Percentiles rank a stretch among this genome's conserved stretches.
phyloP scores from a whole-genome alignment of 2,797 vertebrate genomes.

The Botia almorhae region DNA sequence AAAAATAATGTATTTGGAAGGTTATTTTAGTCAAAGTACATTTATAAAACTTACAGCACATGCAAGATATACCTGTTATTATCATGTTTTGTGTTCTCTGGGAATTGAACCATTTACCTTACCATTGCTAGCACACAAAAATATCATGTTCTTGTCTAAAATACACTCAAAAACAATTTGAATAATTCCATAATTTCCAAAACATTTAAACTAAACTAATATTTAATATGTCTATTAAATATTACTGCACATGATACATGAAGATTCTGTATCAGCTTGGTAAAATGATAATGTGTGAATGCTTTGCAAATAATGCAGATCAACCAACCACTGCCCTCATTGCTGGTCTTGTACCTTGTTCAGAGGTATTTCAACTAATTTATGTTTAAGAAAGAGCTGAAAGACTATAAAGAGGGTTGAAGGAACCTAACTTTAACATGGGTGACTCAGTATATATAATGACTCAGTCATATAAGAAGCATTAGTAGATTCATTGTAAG shows the following conservation, averaged over 20 bases:
- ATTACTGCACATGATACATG: not conserved
- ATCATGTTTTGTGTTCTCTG: not conserved
- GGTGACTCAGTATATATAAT: slow-evolving; percentile 12
- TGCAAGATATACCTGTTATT: not conserved
- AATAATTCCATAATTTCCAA: not conserved
- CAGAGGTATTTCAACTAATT: slow-evolving; percentile 9
- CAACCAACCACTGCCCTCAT: slow-evolving; percentile 10
- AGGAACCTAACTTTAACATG: not conserved
- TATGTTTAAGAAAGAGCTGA: not conserved
- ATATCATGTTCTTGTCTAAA: not conserved
- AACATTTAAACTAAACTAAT: not conserved
- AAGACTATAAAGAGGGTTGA: not conserved
- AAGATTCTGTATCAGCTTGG: not conserved
- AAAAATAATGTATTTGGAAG: not conserved
- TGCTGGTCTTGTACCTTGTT: slow-evolving; percentile 26
- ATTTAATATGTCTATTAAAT: not conserved
- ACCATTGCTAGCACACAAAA: not conserved
- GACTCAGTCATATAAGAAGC: not conserved
- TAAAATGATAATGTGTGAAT: not conserved
- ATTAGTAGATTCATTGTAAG: not conserved
- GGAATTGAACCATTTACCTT: not conserved
- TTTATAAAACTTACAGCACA: not conserved
- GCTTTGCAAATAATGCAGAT: slow-evolving; percentile 37
- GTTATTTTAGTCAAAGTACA: not conserved
- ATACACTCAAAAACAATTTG: not conserved